Evolutionary conservation across 2,888 invertebrate genomes (phyloP), one percentile per base, ranked within the genome.

Genomic region (Drosophila pseudotakahashii): DNA sequence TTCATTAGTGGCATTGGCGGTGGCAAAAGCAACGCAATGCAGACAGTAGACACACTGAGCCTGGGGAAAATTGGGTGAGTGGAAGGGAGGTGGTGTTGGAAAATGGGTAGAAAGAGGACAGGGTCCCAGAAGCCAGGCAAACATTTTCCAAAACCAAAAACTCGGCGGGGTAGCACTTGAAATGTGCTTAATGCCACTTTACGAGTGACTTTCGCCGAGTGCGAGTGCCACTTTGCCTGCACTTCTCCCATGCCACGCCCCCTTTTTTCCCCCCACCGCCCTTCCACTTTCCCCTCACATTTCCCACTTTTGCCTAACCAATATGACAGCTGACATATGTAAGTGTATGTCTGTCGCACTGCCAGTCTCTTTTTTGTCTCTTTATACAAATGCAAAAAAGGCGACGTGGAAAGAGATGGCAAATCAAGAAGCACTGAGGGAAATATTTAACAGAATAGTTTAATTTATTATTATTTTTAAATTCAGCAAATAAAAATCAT

Each of bases 301-400:
- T 51, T 50, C 41, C 37, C 62, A 62, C 42, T 58, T 62, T 64
- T 50, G 78, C 69, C 64, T 76, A 79, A 85, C 78, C 78, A 71
- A 88, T 85, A 85, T 88, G 88, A 88, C 88, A 88, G 86, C 88
- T 82, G 88, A 88, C 88, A 84, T 84, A 79, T 88, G 88, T 84
- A 85, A 88, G 78, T 76, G 88, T 87, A 32, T 51, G 50, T 45
- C 34, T 70, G 50, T 42, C 50, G 23, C n/a, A 41, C 51, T 52
- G 61, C 52, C 48, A 47, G 51, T 32, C 14, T 55, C 37, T 23
- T 47, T 39, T 47, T 50, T 53, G 57, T 51, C 47, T 52, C 62
- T 69, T 55, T 62, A 59, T 60, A 45, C 58, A 58, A 58, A 68
- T 58, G 69, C 39, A 53, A 37, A 53, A 37, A 54, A 53, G 62